A percentile compares a stretch with the other conserved stretches of the same genome.
Conservation (phyloP, 2,113 vertebrate genomes). For the Pelmatolapia mariae region DNA sequence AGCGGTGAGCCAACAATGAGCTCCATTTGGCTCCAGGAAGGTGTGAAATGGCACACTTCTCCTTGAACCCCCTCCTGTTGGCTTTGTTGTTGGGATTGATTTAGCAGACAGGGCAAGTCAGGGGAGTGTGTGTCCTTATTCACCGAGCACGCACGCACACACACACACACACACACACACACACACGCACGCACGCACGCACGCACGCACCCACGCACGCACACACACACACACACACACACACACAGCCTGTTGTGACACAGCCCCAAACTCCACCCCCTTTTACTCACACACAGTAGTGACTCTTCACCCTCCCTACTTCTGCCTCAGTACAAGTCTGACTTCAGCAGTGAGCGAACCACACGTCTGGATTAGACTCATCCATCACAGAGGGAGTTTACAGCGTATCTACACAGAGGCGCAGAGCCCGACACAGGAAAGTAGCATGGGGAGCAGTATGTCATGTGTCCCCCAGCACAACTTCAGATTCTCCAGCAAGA, state of each 20-base stretch:
- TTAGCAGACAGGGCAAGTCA: constrained; percentile 53
- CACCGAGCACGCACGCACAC: accelerated
- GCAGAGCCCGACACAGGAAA: neutral
- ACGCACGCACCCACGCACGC: no score
- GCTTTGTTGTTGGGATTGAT: constrained; percentile 62
- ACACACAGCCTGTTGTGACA: constrained; percentile 3
- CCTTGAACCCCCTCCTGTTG: neutral
- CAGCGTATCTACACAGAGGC: neutral
- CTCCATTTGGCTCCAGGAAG: constrained; percentile 69
- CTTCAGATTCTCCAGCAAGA: constrained; percentile 76
- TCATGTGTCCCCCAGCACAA: constrained; percentile 78
- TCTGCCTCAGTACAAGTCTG: constrained; percentile 54
- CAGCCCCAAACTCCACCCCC: constrained; percentile 46
- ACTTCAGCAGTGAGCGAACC: constrained; percentile 26
- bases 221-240: neutral
- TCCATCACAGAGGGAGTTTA: constrained; percentile 22
- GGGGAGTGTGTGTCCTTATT: constrained; percentile 56
- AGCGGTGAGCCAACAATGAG: constrained; percentile 30
- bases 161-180: neutral
- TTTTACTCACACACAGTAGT: constrained; percentile 40
- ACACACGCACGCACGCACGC: neutral
- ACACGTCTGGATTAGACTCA: constrained; percentile 56
- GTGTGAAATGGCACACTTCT: constrained; percentile 69
- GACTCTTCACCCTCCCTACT: constrained; percentile 33
- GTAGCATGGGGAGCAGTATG: constrained; percentile 76